Conservation (phyloP, 2,888 invertebrate species). For the Tetramorium bicarinatum region DNA sequence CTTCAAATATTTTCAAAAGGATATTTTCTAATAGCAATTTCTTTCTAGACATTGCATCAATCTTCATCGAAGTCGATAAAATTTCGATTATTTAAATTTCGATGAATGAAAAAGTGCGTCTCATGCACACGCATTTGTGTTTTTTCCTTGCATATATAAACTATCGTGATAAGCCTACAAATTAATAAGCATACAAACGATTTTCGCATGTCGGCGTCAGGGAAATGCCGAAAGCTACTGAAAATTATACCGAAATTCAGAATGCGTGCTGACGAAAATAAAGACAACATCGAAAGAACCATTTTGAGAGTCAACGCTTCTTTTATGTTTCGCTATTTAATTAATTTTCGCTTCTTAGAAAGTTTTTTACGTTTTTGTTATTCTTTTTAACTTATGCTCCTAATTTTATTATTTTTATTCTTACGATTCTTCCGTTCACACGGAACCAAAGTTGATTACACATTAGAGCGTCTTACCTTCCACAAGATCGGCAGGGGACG, state of each 20-base stretch:
- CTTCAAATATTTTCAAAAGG: background rate
- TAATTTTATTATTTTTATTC: too few relatives aligned
- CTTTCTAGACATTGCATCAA: background rate
- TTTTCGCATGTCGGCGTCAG: background rate
- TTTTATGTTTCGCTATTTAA: too few relatives aligned
- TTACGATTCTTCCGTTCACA: too few relatives aligned
- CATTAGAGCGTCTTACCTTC: slow-evolving; percentile 11
- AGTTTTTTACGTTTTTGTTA: too few relatives aligned
- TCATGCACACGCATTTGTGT: background rate
- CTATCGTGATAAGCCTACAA: too few relatives aligned
- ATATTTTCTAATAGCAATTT: background rate
- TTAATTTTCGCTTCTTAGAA: too few relatives aligned
- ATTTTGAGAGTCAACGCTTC: too few relatives aligned
- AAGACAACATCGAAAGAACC: too few relatives aligned
- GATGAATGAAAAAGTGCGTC: background rate
- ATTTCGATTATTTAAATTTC: background rate
- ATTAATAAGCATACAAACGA: background rate
- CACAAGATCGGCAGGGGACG: background rate
- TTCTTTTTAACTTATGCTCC: too few relatives aligned
- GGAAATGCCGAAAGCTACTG: background rate
- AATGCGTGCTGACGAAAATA: too few relatives aligned
- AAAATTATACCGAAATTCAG: background rate
- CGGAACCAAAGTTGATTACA: background rate
- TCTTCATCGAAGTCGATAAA: background rate
- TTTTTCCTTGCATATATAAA: background rate